Evolutionary conservation across 1,140 invertebrate genomes (phyloP), one percentile per base, ranked within the genome.

Genomic region (Apis florea): DNA sequence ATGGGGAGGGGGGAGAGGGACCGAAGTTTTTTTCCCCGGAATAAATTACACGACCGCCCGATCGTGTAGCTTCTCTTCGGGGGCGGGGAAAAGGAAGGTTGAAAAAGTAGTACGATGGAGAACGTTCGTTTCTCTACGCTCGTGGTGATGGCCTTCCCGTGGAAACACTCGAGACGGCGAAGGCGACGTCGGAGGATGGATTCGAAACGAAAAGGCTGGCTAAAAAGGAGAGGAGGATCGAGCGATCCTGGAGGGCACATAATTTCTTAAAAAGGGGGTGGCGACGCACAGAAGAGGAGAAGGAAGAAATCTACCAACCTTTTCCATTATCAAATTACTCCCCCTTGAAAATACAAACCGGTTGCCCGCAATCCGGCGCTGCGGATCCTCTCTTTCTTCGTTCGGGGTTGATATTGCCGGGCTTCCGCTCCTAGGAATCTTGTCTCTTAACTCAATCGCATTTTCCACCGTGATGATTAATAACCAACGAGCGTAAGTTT

Each of bases 281-380:
- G 54, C 58, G 83, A 68, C 49, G 53, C 26, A 53, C 84, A 0
- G 53, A 6, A 15, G 61, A 71, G 71, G 19, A 56, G 80, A 61
- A n/a, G n/a, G n/a, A n/a, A n/a, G n/a, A n/a, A n/a, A 56, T 47
- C 76, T 84, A 86, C 88, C 78, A 82, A 86, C 85, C 88, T 89
- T 86, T 89, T 88, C 90, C 89, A 90, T 90, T 90, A 90, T 90
- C 89, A 89, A 90, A 90, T 90, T 90, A 89, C 82, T 81, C 83
- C 88, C 83, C 74, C 68, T 84, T 84, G 82, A 75, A 82, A 82
- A 84, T 75, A 83, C 71, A 75, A 58, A 79, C 67, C 56, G 49
- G 17, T 47, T 31, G n/a, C n/a, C 19, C 54, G 51, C 51, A 26
- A 68, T 77, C 66, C 26, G 19, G 51, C 68, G 24, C n/a, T 12